Conservation (phyloP, 2,113 vertebrate genomes). For the Mesembrinibis cayennensis region DNA sequence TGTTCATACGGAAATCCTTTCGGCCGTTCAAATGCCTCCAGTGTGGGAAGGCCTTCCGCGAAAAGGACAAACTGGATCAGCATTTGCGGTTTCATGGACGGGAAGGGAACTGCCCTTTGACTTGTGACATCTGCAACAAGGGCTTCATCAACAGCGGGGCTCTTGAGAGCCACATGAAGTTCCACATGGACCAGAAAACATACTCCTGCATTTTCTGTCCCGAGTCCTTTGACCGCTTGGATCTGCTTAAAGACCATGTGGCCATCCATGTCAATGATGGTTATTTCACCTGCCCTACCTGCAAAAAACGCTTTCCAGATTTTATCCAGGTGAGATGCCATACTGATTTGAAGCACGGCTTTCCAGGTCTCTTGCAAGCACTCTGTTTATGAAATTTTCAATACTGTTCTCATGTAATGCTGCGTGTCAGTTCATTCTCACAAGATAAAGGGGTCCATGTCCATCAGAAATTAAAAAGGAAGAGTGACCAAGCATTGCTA, state of each 20-base stretch:
- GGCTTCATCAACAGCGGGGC: slow-evolving; percentile 87
- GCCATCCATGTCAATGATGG: slow-evolving; percentile 87
- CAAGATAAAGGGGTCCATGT: neutral
- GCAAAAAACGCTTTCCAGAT: slow-evolving; percentile 94
- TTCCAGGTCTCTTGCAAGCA: neutral
- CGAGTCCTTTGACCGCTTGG: slow-evolving; percentile 90
- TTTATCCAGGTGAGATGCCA: slow-evolving; percentile 89
- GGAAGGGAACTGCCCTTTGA: slow-evolving; percentile 86
- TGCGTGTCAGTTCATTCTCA: neutral
- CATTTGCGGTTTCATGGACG: slow-evolving; percentile 92
- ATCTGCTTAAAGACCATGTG: slow-evolving; percentile 92
- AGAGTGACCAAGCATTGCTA: neutral
- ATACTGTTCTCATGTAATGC: neutral
- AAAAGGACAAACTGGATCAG: slow-evolving; percentile 96
- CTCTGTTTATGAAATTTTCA: neutral
- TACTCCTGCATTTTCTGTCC: slow-evolving; percentile 94
- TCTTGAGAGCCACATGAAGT: slow-evolving; percentile 91
- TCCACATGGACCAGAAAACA: slow-evolving; percentile 91
- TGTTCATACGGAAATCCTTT: slow-evolving; percentile 95
- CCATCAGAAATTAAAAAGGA: neutral
- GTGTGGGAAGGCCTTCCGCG: slow-evolving; percentile 95
- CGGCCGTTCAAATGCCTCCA: slow-evolving; percentile 95
- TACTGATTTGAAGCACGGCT: neutral
- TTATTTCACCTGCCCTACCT: slow-evolving; percentile 91
- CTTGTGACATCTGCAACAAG: slow-evolving; percentile 94